phyloP scores from a whole-genome alignment of 1,140 invertebrate species.

The Hetaerina americana region DNA sequence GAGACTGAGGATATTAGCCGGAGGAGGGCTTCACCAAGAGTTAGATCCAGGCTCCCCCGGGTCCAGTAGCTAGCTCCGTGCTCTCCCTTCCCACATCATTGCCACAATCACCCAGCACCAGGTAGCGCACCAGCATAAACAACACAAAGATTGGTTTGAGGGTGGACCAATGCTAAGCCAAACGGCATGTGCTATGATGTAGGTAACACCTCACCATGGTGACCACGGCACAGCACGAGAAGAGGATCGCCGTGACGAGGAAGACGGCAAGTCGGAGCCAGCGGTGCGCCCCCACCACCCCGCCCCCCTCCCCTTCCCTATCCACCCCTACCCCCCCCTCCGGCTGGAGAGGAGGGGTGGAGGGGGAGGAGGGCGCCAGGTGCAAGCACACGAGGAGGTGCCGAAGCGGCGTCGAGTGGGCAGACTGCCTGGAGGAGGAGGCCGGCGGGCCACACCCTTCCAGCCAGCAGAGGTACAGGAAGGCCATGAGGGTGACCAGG shows the following conservation, averaged over 20 bases:
- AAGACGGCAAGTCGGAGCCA: slow-evolving; percentile 53
- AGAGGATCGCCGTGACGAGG: slow-evolving; percentile 45
- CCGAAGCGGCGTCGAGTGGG: not conserved
- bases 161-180: too few species aligned
- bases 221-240: slow-evolving; percentile 51
- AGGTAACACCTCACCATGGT: slow-evolving; percentile 59
- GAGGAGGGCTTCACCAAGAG: too few species aligned
- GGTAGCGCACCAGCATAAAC: too few species aligned
- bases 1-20: too few species aligned
- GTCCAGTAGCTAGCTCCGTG: too few species aligned
- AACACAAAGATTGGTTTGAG: too few species aligned
- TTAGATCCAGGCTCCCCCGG: too few species aligned
- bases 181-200: too few species aligned
- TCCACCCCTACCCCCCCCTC: slow-evolving; percentile 25
- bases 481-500: slow-evolving; percentile 43
- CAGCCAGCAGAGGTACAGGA: slow-evolving; percentile 45
- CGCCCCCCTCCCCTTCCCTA: slow-evolving; percentile 15
- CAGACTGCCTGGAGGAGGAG: slow-evolving; percentile 1
- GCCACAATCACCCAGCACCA: too few species aligned
- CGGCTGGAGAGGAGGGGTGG: slow-evolving; percentile 28
- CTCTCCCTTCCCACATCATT: too few species aligned
- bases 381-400: not conserved
- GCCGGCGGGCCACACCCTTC: slow-evolving; percentile 28
- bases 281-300: slow-evolving; percentile 47
- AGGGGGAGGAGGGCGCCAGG: slow-evolving; percentile 11